Evolutionary conservation across 2,113 vertebrate genomes (phyloP), one percentile per base, ranked within the genome.

Genomic region (Forbesichthys papilliferus): DNA sequence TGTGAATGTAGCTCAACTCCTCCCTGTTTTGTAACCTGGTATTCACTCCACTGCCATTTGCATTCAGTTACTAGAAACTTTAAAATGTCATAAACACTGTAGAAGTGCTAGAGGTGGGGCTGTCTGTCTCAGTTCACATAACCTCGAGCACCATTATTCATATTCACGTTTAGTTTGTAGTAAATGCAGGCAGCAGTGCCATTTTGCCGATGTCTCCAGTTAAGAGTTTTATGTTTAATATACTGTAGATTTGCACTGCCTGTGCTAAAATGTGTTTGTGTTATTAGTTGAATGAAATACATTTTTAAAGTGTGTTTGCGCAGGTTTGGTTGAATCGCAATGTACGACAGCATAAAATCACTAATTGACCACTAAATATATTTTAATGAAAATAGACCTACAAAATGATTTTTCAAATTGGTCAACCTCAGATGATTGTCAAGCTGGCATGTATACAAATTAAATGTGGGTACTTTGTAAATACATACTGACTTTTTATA

Each of bases 301-400:
- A 27, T 27, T 27, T 49, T 27, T 57, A 54, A n/a, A 58, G 18
- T 5, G 53, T 62, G 12, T 48, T 14, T 64, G 68, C 57, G 51
- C 36, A 42, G 36, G 36, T 60, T 48, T 36, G 47, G 20, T 58
- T 13, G 11, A 47, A n/a, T 14, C 54, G 14, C 14, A 64, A 16
- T 12, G 56, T 66, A 7, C 0, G 64, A 34, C 42, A 16, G 48
- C 62, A 36, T 0, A 60, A 74, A 73, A 36, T n/a, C 9, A 64
- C 6, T 14, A 27, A 63, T 27, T 55, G 16, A 68, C 10, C 52
- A 64, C 20, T 62, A 4, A 77, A 74, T 49, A 16, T 77, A 56
- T 78, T 76, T 79, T 83, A 84, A 77, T 83, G 64, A 86, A 72
- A 75, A 75, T 53, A 66, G 63, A 78, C 73, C 79, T 86, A 78